A percentile compares a stretch with the other conserved stretches of the same genome.
phyloP scores from a whole-genome alignment of 2,113 vertebrate genomes.

The Halcyon malimbica region DNA sequence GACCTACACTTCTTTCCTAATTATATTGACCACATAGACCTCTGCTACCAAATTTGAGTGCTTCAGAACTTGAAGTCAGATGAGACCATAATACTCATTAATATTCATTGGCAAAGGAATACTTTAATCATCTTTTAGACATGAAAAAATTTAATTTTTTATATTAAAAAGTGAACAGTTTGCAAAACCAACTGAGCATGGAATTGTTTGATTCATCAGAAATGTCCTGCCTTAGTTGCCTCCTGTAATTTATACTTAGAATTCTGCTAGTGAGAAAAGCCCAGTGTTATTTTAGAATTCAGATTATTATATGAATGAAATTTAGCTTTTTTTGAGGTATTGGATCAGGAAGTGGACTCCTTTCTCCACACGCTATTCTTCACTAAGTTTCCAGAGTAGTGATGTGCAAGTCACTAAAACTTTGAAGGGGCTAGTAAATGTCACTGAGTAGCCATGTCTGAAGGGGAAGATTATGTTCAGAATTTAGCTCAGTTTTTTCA shows the following conservation, averaged over 20 bases:
- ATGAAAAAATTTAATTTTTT: background rate
- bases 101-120: background rate
- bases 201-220: background rate
- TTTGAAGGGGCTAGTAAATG: background rate
- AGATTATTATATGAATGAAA: background rate
- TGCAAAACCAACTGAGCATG: background rate
- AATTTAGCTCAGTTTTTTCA: background rate
- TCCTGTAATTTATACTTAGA: background rate
- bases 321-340: background rate
- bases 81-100: background rate
- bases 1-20: background rate
- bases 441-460: background rate
- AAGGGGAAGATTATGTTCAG: background rate
- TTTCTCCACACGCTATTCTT: background rate
- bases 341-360: background rate
- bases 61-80: background rate
- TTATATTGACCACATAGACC: background rate
- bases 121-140: background rate
- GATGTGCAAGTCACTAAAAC: background rate
- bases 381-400: background rate
- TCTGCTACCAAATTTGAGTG: background rate
- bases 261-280: background rate
- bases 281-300: background rate
- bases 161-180: background rate
- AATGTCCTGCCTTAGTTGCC: background rate